These are phyloP conservation scores for Aphrophora alni DNA, from an alignment of 2,888 invertebrate species.

Conservation along the genomic window DNA sequence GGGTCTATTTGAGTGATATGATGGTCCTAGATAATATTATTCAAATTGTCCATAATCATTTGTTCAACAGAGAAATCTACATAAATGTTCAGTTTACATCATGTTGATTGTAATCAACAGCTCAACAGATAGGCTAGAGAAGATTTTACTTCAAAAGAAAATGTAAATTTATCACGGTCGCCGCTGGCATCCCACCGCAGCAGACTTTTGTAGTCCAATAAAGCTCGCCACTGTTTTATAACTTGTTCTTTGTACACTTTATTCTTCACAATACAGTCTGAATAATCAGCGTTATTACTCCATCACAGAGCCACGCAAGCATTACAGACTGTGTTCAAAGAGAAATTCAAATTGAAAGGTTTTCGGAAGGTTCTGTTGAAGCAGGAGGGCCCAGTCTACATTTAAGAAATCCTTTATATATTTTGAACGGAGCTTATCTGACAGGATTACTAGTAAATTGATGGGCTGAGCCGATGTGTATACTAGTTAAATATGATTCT, in stretches of 20 bases:
- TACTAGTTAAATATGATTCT: background rate
- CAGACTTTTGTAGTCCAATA: background rate
- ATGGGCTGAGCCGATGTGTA: background rate
- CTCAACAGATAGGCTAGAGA: background rate
- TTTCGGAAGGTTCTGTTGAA: background rate
- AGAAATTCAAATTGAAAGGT: background rate
- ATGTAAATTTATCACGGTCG: background rate
- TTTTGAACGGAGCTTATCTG: background rate
- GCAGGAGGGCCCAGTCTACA: background rate
- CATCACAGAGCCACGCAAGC: background rate
- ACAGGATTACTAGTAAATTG: background rate
- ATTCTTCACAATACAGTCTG: background rate
- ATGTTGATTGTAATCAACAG: background rate
- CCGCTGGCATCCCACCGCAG: background rate
- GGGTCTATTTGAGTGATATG: too few species aligned
- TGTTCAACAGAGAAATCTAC: background rate
- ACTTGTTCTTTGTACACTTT: background rate
- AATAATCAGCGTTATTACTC: background rate
- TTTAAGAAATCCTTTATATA: background rate
- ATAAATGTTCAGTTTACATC: background rate
- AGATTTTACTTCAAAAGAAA: background rate
- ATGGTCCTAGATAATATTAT: too few species aligned
- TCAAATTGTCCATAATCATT: background rate
- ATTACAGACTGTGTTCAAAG: background rate
- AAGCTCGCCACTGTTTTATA: background rate